These are phyloP conservation scores for Cyanoramphus novaezelandiae DNA, from an alignment of 2,113 vertebrate genomes.

Conservation along the genomic window DNA sequence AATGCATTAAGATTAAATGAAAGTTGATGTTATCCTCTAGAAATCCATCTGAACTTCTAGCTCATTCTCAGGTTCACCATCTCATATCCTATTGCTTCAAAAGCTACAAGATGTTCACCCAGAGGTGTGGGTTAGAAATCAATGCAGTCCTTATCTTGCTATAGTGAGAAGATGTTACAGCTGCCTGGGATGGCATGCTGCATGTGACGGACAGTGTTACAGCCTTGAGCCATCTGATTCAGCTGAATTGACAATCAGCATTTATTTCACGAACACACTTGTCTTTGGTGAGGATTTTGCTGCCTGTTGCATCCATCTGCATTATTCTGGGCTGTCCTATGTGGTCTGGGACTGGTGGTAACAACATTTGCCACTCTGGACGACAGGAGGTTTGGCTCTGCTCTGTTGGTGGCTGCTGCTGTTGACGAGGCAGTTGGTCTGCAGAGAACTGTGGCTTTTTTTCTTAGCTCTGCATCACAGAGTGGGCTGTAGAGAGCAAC, in stretches of 20 bases:
- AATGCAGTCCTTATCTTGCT: not conserved
- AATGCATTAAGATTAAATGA: not conserved
- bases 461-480: not conserved
- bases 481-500: not conserved
- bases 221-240: not conserved
- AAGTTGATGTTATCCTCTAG: not conserved
- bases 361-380: not conserved
- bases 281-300: not conserved
- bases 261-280: not conserved
- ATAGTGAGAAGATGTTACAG: not conserved
- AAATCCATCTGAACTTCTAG: not conserved
- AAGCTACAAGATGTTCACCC: fast-evolving
- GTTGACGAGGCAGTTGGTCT: not conserved
- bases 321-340: not conserved
- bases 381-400: not conserved
- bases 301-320: not conserved
- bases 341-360: not conserved
- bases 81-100: not conserved
- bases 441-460: not conserved
- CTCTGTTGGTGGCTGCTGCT: not conserved
- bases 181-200: not conserved
- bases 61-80: not conserved
- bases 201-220: fast-evolving
- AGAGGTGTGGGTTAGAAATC: not conserved
- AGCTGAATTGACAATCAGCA: not conserved